These are phyloP conservation scores for Synodontis membranacea DNA, from an alignment of 2,113 vertebrate genomes.

Conservation along the genomic window DNA sequence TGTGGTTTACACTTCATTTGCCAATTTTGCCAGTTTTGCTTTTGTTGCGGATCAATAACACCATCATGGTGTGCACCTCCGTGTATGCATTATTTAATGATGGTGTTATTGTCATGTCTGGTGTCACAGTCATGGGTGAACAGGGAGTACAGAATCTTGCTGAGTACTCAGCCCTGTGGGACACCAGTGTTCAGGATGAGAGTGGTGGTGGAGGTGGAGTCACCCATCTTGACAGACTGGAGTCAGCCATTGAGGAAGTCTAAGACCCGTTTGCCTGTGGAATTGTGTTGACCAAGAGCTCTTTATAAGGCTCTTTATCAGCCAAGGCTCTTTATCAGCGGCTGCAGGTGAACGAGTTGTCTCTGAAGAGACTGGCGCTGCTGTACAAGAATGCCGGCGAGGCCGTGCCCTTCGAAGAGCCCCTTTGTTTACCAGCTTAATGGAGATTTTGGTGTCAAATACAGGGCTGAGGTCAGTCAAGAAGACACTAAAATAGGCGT, in stretches of 20 bases:
- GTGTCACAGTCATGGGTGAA: neutral
- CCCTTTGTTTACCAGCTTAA: constrained; percentile 57
- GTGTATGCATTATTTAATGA: neutral
- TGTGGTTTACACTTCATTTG: too few species aligned
- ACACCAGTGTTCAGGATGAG: neutral
- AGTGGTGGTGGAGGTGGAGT: neutral
- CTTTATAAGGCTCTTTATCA: too few species aligned
- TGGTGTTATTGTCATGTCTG: neutral
- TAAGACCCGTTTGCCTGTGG: neutral
- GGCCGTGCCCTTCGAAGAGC: constrained; percentile 83
- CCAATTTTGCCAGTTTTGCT: too few species aligned
- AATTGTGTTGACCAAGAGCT: neutral
- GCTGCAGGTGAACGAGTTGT: constrained; percentile 69
- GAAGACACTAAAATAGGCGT: neutral
- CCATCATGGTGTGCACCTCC: too few species aligned
- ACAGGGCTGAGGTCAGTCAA: neutral
- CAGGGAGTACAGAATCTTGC: neutral
- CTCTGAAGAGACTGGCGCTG: constrained; percentile 83
- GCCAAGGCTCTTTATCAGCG: constrained; percentile 80
- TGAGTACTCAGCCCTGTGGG: neutral
- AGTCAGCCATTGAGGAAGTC: neutral
- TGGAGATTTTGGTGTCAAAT: neutral
- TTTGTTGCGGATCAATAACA: too few species aligned
- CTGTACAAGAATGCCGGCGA: constrained; percentile 80
- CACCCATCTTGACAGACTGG: neutral